phyloP scores from a whole-genome alignment of 1,140 invertebrate genomes.

The Lepidostoma basale region DNA sequence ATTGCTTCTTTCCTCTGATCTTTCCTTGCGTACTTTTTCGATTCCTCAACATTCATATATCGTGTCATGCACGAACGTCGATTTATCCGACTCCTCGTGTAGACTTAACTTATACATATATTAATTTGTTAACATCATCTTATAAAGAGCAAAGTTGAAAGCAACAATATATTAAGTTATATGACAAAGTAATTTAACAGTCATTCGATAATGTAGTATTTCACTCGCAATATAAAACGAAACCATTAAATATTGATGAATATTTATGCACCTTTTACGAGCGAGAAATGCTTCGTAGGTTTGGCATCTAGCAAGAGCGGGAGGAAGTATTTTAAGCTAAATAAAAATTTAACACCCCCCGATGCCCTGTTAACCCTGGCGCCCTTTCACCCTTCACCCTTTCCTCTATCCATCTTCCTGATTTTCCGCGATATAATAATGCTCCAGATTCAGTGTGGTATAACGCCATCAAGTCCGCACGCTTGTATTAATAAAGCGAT shows the following conservation, averaged over 20 bases:
- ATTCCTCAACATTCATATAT: too few species aligned
- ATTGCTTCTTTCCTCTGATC: too few species aligned
- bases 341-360: background rate
- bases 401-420: background rate
- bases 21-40: too few species aligned
- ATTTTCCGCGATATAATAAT: background rate
- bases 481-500: background rate
- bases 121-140: too few species aligned
- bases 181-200: too few species aligned
- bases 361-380: too few species aligned
- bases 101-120: too few species aligned
- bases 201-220: too few species aligned
- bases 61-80: too few species aligned
- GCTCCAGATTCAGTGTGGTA: background rate
- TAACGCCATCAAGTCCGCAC: background rate
- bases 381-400: background rate
- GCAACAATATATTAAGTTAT: too few species aligned
- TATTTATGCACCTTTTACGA: conserved; percentile 1
- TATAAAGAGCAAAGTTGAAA: too few species aligned
- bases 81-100: too few species aligned
- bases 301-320: conserved; percentile 1
- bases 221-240: background rate
- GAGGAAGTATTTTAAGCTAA: conserved; percentile 2
- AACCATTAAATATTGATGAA: conserved; percentile 11
- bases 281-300: background rate